phyloP scores from a whole-genome alignment of 2,888 invertebrate genomes.

The Peribatodes rhomboidaria region DNA sequence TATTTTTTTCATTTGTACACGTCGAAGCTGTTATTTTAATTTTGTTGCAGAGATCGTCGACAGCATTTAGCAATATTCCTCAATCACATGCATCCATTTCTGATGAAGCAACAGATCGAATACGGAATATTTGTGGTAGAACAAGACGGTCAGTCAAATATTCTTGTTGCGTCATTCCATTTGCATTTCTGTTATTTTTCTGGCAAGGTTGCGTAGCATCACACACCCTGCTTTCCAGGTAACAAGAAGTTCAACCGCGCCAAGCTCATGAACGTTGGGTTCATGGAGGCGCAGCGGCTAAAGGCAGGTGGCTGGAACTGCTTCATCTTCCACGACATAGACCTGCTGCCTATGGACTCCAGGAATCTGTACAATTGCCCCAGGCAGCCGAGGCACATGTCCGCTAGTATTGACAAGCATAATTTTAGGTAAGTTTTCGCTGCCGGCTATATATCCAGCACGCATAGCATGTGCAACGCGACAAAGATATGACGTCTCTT shows the following conservation, averaged over 20 bases:
- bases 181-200: background rate
- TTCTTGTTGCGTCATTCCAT: background rate
- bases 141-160: slow-evolving; percentile 89
- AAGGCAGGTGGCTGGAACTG: slow-evolving; percentile 91
- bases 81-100: slow-evolving; percentile 96
- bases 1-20: too few relatives aligned
- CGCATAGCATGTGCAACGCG: background rate
- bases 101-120: slow-evolving; percentile 96
- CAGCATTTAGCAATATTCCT: slow-evolving; percentile 95
- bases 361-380: slow-evolving; percentile 97
- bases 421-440: slow-evolving; percentile 89
- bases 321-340: slow-evolving; percentile 98
- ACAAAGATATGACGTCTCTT: background rate
- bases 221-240: slow-evolving; percentile 68
- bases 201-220: background rate
- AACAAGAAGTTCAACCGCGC: slow-evolving; percentile 95
- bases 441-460: background rate
- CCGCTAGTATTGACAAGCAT: slow-evolving; percentile 95
- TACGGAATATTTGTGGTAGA: slow-evolving; percentile 98
- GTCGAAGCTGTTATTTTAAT: background rate
- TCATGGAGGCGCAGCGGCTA: slow-evolving; percentile 93
- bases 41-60: slow-evolving; percentile 89
- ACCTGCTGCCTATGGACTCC: slow-evolving; percentile 96
- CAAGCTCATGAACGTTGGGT: slow-evolving; percentile 98
- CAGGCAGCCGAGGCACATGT: slow-evolving; percentile 96